Conservation (phyloP, 2,888 invertebrate genomes). For the Ophion slaviceki region DNA sequence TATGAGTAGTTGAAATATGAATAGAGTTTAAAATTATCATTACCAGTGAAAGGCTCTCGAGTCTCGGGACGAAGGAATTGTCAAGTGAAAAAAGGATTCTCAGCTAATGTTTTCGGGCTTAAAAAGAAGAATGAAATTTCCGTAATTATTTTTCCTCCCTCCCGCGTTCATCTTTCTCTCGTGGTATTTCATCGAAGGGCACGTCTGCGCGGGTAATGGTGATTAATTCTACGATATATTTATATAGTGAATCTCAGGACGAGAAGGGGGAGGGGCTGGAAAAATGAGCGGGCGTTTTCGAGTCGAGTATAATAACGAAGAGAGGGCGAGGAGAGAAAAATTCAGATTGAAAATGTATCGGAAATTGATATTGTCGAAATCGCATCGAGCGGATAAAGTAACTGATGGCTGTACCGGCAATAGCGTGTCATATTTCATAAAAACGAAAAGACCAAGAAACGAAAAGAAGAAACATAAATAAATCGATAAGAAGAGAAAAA, state of each 20-base stretch:
- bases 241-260: slow-evolving; percentile 60
- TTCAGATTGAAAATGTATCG: slow-evolving; percentile 33
- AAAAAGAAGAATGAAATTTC: slow-evolving; percentile 37
- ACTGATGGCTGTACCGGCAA: slow-evolving; percentile 68
- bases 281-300: slow-evolving; percentile 41
- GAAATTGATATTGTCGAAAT: slow-evolving; percentile 51
- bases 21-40: slow-evolving; percentile 81
- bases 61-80: slow-evolving; percentile 54
- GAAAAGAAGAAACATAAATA: slow-evolving; percentile 19
- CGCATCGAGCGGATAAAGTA: slow-evolving; percentile 55
- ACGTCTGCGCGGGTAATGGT: slow-evolving; percentile 42
- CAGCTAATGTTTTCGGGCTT: slow-evolving; percentile 42
- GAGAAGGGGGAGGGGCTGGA: slow-evolving; percentile 37
- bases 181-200: slow-evolving; percentile 39
- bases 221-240: slow-evolving; percentile 54
- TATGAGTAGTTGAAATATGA: slow-evolving; percentile 82
- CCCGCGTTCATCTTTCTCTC: slow-evolving; percentile 47
- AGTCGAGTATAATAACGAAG: slow-evolving; percentile 27
- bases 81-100: slow-evolving; percentile 44
- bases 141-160: slow-evolving; percentile 37
- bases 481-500: slow-evolving; percentile 26
- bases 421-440: slow-evolving; percentile 65
- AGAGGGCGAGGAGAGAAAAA: background rate
- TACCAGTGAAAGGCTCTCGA: slow-evolving; percentile 70
- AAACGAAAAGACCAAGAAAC: slow-evolving; percentile 8